Evolutionary conservation across 2,797 vertebrate genomes (phyloP).

Genomic region (Sebastiscus albofasciatus): DNA sequence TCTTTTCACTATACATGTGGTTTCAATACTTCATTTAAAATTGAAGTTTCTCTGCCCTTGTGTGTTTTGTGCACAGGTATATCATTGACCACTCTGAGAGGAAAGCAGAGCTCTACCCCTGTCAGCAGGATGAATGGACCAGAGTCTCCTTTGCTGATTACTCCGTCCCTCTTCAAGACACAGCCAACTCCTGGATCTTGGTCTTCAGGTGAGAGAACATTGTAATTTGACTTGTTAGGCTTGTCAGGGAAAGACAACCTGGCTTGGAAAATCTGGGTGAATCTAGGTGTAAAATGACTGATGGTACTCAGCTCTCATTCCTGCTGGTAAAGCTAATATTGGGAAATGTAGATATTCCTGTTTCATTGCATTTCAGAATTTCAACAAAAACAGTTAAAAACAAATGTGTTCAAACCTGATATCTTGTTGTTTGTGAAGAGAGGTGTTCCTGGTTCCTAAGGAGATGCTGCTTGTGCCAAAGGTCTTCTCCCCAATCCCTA

Average conservation of each 20-base stretch:
- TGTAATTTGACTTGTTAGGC: background rate
- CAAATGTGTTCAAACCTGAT: background rate
- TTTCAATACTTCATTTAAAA: background rate
- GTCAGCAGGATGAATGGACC: conserved; percentile 87
- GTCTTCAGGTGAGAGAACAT: conserved; percentile 87
- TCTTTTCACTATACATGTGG: background rate
- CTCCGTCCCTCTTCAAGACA: conserved; percentile 79
- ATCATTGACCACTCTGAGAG: conserved; percentile 83
- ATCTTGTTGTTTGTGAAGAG: conserved; percentile 74
- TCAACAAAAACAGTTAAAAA: background rate
- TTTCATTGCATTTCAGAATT: background rate
- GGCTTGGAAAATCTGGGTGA: background rate
- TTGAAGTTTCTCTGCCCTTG: background rate
- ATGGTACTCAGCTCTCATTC: background rate
- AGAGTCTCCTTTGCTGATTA: conserved; percentile 87
- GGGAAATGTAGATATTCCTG: background rate
- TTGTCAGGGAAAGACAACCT: background rate
- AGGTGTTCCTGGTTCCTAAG: conserved; percentile 87
- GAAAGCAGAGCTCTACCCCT: conserved; percentile 82
- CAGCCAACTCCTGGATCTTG: conserved; percentile 86
- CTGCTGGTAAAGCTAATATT: background rate
- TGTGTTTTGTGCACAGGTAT: conserved; percentile 60
- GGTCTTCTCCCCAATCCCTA: conserved; percentile 80
- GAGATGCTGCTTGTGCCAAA: conserved; percentile 88
- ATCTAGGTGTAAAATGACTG: conserved; percentile 1